Base-by-base conservation (phyloP, 1,140 invertebrate genomes). In the Neodiprion lecontei region DNA sequence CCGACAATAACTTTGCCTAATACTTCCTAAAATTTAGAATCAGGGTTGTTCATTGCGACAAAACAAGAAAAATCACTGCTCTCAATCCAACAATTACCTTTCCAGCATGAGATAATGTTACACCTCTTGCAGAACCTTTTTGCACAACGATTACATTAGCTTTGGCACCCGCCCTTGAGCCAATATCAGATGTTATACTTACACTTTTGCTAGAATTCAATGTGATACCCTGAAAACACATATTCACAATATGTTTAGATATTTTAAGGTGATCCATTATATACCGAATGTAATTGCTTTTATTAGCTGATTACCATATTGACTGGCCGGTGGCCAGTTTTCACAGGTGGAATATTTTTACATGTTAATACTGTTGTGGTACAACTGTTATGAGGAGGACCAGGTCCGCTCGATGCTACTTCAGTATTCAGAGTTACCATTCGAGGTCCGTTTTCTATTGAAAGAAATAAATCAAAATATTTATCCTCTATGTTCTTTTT, bases 81-180 rank as follows among this genome's bases (percentile, higher is more conserved):
- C 67, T 67, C 53, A 40, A 5, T 14, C 5, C n/a, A 8, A 61
- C n/a, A 61, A 61, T 74, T 83, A 88, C 86, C 79, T 88, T 86
- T 78, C 84, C 85, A 74, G 80, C 84, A 53, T 82, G 84, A 67
- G 85, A 86, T 48, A 88, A 78, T n/a, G 81, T 87, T 67, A 88
- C 81, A 69, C 83, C 84, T 75, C 82, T 80, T 40, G 82, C 72
- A 50, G 82, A 79, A 61, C 82, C 85, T 80, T 88, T 88, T 78
- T 86, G 83, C 69, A 88, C 80, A 47, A 88, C 80, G 69, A 88
- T 86, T 14, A 88, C 81, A 65, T 87, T 88, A 67, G 82, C 80
- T 75, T 86, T 88, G 74, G 78, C 75, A 5, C 74, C 73, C 76
- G 86, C 79, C 73, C 82, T 86, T 48, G 80, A 61, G 50, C 81